These are phyloP conservation scores for Garra rufa DNA, from an alignment of 2,113 vertebrate species.

Conservation along the genomic window DNA sequence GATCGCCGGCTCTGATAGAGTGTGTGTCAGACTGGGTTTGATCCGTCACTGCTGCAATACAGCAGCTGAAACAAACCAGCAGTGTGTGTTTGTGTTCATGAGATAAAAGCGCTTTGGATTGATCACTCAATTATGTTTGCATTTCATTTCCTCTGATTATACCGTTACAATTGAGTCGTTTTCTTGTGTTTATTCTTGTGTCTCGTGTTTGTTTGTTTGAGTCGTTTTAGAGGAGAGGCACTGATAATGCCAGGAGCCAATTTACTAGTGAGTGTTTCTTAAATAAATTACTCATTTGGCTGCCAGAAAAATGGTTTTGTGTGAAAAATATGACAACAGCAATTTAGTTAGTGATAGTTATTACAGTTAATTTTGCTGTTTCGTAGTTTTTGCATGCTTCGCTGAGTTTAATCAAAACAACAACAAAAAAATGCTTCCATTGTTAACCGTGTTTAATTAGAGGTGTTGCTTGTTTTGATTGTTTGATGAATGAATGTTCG, in stretches of 20 bases:
- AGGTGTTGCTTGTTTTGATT: neutral
- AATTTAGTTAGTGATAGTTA: neutral
- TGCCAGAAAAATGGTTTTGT: neutral
- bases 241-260: neutral
- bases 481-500: neutral
- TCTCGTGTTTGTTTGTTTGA: neutral
- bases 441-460: conserved; percentile 8
- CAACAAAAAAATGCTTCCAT: neutral
- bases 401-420: conserved; percentile 34
- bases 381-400: neutral
- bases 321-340: neutral
- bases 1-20: neutral
- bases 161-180: neutral
- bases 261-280: neutral
- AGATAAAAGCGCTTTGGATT: conserved; percentile 7
- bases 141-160: conserved; percentile 8
- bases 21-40: neutral
- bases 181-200: too few relatives aligned
- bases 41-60: neutral
- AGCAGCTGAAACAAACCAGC: neutral
- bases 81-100: neutral
- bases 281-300: neutral
- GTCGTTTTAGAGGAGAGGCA: neutral
- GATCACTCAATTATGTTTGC: neutral
- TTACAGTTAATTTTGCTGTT: neutral